These are phyloP conservation scores for Osedax frankpressi DNA, from an alignment of 2,888 invertebrate genomes.

Conservation along the genomic window DNA sequence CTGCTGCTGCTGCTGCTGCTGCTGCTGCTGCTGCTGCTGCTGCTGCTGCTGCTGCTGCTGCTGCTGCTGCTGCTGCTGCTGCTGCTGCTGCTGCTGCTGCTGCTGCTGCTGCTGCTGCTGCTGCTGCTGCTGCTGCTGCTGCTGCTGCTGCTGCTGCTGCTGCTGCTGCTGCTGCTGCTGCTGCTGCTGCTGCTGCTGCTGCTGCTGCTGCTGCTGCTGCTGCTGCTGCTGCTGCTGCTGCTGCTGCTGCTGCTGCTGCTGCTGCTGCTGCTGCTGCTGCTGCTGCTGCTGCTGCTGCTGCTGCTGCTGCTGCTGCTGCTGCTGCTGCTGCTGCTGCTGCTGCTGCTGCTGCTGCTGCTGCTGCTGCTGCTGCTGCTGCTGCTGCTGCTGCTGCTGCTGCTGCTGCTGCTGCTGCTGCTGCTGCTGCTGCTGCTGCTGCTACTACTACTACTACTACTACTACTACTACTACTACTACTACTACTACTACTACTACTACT, in stretches of 20 bases:
- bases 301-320: not conserved
- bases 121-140: not conserved
- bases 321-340: not conserved
- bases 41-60: not conserved
- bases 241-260: not conserved
- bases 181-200: constrained; percentile 5
- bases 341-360: not conserved
- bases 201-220: constrained; percentile 8
- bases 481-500: not conserved
- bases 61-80: not conserved
- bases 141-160: not conserved
- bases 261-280: not conserved
- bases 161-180: not conserved
- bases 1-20: not conserved
- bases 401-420: not conserved
- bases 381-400: not conserved
- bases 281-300: not conserved
- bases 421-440: not conserved
- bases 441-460: not conserved
- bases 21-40: not conserved
- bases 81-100: not conserved
- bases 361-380: not conserved
- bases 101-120: not conserved
- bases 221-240: not conserved
- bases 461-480: not conserved